Conservation (phyloP, 2,113 vertebrate genomes). For the Pangasianodon hypophthalmus region DNA sequence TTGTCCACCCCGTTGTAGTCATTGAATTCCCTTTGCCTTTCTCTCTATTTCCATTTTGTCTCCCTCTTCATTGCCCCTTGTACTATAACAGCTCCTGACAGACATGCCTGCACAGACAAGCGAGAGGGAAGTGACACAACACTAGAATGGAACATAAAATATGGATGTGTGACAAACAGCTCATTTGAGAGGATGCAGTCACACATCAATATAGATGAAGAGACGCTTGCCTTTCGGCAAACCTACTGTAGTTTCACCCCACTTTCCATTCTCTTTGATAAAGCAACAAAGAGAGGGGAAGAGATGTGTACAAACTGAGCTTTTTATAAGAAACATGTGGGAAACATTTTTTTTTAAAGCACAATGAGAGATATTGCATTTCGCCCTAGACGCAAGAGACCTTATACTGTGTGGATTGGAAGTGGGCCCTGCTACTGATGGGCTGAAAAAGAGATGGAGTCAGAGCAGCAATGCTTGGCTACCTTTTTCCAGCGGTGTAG, state of each 20-base stretch:
- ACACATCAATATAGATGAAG: constrained; percentile 26
- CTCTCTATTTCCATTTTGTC: not conserved
- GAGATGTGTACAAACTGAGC: not conserved
- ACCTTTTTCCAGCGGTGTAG: not conserved
- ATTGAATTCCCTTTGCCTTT: not conserved
- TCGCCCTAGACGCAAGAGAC: not conserved
- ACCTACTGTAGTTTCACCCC: constrained; percentile 3
- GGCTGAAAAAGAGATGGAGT: not conserved
- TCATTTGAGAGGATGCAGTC: constrained; percentile 31
- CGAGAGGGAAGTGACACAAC: constrained; percentile 11
- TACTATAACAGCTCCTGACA: constrained; percentile 20
- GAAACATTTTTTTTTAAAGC: not conserved
- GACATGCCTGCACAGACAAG: constrained; percentile 10
- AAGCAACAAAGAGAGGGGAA: not conserved
- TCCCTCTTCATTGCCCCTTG: constrained; percentile 3
- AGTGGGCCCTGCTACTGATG: not conserved
- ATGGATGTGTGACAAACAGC: constrained; percentile 38
- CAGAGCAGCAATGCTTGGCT: not conserved
- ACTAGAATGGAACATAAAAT: constrained; percentile 22
- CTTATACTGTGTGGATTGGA: not conserved
- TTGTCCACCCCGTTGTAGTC: not conserved
- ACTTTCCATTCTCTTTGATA: constrained; percentile 3
- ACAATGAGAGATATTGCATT: not conserved
- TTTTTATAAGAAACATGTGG: not conserved
- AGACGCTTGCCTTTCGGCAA: not conserved